Percentiles rank a stretch among this genome's conserved stretches.
Conservation (phyloP, 2,888 invertebrate species). For the Tetheella fluctuosa region DNA sequence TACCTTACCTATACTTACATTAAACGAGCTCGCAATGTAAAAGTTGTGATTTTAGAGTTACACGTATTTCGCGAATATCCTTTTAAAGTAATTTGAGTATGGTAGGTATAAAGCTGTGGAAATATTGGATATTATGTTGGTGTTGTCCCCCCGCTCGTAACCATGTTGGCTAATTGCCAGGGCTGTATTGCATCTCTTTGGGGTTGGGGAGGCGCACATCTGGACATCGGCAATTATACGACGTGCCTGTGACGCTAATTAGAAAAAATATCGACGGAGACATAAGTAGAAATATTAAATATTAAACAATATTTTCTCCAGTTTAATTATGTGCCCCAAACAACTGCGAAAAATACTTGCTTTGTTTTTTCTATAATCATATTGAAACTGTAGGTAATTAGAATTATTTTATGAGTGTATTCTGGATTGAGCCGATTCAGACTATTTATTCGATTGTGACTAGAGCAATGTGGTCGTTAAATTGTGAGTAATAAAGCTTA, state of each 20-base stretch:
- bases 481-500: conserved; percentile 44
- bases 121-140: conserved; percentile 13
- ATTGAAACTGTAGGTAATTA: not conserved
- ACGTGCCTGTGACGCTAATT: not conserved
- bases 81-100: not conserved
- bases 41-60: not conserved
- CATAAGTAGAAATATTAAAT: too few relatives aligned
- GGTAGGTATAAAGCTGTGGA: not conserved
- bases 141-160: conserved; percentile 22
- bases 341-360: not conserved
- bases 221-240: conserved; percentile 33
- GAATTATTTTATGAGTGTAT: too few relatives aligned
- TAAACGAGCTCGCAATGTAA: not conserved
- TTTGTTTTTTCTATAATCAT: not conserved
- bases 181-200: conserved; percentile 42
- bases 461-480: conserved; percentile 61
- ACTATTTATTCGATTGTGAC: conserved; percentile 46
- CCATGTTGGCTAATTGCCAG: conserved; percentile 55
- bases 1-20: too few relatives aligned
- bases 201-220: conserved; percentile 34
- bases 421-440: too few relatives aligned
- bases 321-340: not conserved
- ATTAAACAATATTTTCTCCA: not conserved
- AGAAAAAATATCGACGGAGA: conserved; percentile 9
- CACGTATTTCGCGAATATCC: not conserved